Base-by-base conservation (phyloP, 2,797 vertebrate species). In the Acanthurus lineatus region DNA sequence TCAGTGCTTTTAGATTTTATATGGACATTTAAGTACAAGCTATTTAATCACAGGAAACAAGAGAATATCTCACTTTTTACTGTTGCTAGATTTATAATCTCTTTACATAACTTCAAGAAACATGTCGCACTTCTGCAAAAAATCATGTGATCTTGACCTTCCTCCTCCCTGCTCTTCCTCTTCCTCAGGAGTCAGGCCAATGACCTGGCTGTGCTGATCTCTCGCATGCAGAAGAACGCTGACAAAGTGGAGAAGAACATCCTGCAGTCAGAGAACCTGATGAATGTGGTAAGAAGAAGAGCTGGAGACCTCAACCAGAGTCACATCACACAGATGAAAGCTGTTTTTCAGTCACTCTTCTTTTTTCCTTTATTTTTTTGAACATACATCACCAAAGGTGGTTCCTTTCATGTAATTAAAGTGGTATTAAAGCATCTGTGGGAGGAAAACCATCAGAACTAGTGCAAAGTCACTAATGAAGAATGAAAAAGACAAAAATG, bases 181-280 rank as follows among this genome's bases (percentile, higher is more conserved):
- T 76, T 53, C 2, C 35, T 0, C 86, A 99, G 98, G 91, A 88
- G 75, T 44, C 94, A 96, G 67, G 90, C 92, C 58, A 91, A 79
- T 1, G 97, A 98, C 25, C 88, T 98, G 89, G 90, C 96, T 0
- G 2, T 92, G 72, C 87, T 99, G 85, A 95, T 97, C 65, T 79
- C 91, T 19, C 97, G 97, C 49, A 96, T 99, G 96, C 98, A 99
- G 91, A 92, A 81, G 2, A 97, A 94, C 0, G 97, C 97, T 0
- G 97, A 99, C 91, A 94, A 95, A 75, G 98, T 99, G 64, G 98
- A 99, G 87, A 96, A 94, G 88, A 96, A 98, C 79, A 95, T 99
- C 73, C 91, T 98, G 81, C 89, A 82, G 32, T 90, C 96, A 0
- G 97, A 98, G 86, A 83, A 93, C 52, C 95, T 91, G 4, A 92